phyloP scores from a whole-genome alignment of 2,113 vertebrate species.

The Suncus etruscus region DNA sequence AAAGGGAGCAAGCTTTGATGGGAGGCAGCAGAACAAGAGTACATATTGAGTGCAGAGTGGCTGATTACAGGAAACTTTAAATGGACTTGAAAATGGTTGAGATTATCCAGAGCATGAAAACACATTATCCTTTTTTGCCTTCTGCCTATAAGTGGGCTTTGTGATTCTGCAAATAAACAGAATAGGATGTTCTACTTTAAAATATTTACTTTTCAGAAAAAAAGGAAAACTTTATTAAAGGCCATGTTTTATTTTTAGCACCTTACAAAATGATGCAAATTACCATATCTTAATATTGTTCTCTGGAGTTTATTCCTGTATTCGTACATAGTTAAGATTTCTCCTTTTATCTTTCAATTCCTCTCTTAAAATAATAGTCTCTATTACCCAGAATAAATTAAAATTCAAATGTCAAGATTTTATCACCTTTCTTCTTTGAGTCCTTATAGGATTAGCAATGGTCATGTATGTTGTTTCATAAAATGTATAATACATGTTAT shows the following conservation, averaged over 20 bases:
- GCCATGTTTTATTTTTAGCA: not conserved
- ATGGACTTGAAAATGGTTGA: not conserved
- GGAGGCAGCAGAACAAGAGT: not conserved
- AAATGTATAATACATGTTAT: conserved; percentile 44
- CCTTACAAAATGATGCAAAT: not conserved
- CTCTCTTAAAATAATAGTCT: not conserved
- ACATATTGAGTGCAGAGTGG: not conserved
- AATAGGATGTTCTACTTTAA: not conserved
- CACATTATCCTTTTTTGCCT: not conserved
- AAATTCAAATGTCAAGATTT: conserved; percentile 26
- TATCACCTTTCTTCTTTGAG: not conserved
- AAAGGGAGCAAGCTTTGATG: not conserved
- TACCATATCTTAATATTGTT: not conserved
- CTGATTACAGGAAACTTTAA: not conserved
- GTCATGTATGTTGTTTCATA: conserved; percentile 36
- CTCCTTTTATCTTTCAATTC: not conserved
- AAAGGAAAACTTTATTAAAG: not conserved
- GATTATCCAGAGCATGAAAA: not conserved
- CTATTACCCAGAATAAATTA: not conserved
- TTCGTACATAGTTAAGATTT: not conserved
- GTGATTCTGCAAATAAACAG: not conserved
- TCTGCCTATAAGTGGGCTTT: not conserved
- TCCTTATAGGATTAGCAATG: conserved; percentile 4
- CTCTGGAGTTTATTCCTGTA: not conserved
- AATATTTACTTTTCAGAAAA: conserved; percentile 33